Evolutionary conservation across 1,140 invertebrate species (phyloP).

Genomic region (Xylocopa sonorina): DNA sequence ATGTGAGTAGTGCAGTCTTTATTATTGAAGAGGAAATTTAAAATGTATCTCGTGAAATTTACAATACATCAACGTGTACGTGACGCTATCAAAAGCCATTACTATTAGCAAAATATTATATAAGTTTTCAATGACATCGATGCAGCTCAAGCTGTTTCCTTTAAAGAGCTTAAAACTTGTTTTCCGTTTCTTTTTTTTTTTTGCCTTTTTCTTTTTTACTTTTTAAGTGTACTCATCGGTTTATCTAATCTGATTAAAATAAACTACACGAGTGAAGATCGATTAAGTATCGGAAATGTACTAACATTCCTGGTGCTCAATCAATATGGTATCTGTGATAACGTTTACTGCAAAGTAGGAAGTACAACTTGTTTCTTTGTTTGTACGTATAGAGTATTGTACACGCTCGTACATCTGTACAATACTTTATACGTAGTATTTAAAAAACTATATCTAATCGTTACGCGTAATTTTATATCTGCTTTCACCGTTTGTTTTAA

Average conservation of each 20-base stretch:
- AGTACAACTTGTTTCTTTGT: conserved; percentile 1
- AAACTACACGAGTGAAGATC: conserved; percentile 44
- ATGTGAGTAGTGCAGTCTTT: conserved; percentile 52
- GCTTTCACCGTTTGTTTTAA: neutral
- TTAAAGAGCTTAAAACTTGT: neutral
- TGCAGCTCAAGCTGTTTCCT: conserved; percentile 25
- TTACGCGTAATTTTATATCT: conserved; percentile 15
- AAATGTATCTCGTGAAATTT: conserved; percentile 39
- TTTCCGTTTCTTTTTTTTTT: conserved; percentile 13
- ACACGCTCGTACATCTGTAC: conserved; percentile 18
- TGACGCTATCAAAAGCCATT: conserved; percentile 32
- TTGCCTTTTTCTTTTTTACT: conserved; percentile 9
- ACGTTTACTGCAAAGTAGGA: conserved; percentile 16
- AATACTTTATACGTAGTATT: conserved; percentile 25
- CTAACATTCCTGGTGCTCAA: conserved; percentile 43
- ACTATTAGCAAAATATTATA: conserved; percentile 43
- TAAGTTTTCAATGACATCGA: conserved; percentile 25
- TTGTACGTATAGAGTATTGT: conserved; percentile 27
- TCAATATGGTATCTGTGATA: conserved; percentile 47
- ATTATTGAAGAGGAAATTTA: conserved; percentile 53
- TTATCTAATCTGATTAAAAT: conserved; percentile 29
- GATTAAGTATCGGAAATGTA: conserved; percentile 64
- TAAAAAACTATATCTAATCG: neutral
- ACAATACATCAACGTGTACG: conserved; percentile 19
- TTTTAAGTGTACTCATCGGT: conserved; percentile 18